Conservation (phyloP, 2,797 vertebrate species). For the Carapus acus region DNA sequence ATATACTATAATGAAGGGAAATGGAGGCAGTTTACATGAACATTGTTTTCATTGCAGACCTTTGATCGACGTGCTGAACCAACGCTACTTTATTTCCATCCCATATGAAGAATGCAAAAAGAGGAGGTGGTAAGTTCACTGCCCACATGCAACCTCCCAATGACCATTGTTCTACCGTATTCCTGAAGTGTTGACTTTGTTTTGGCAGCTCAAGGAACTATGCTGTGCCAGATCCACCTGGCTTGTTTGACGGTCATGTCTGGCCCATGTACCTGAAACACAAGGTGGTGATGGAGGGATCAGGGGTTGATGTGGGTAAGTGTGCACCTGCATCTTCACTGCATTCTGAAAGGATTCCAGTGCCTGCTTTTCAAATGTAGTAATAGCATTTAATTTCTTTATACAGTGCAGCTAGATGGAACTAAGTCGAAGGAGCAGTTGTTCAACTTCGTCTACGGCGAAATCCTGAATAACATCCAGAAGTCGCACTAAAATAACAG, state of each 20-base stretch:
- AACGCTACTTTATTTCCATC: conserved; percentile 88
- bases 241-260: conserved; percentile 87
- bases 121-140: conserved; percentile 80
- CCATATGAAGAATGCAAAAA: conserved; percentile 93
- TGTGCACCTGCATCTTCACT: no score
- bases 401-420: conserved; percentile 85
- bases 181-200: no score
- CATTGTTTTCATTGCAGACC: conserved; percentile 66
- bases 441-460: conserved; percentile 79
- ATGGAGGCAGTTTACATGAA: background rate
- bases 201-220: conserved; percentile 87
- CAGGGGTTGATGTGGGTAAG: conserved; percentile 79
- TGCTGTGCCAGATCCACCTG: conserved; percentile 84
- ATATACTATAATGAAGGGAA: background rate
- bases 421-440: conserved; percentile 81
- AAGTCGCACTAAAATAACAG: conserved; percentile 66
- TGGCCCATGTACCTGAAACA: conserved; percentile 94
- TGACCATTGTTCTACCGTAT: conserved; percentile 5
- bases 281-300: conserved; percentile 81
- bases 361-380: no score
- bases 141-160: background rate
- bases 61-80: conserved; percentile 84
- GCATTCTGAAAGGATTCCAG: no score
- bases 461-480: conserved; percentile 81
- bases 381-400: no score